Conservation (phyloP, 2,888 invertebrate genomes). For the Plagodis dolabraria region DNA sequence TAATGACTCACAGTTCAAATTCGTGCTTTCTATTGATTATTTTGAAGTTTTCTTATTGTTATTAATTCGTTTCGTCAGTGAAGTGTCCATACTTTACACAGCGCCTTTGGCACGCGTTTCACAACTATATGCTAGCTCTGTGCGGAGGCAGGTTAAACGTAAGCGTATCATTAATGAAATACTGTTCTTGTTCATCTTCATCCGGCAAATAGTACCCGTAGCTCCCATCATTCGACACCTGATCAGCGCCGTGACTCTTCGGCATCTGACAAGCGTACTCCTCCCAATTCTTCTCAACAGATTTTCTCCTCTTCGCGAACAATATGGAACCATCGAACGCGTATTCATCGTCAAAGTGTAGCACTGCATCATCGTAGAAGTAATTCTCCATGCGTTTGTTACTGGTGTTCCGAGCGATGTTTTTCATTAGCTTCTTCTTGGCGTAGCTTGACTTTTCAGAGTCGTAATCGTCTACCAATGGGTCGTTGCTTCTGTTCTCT, state of each 20-base stretch:
- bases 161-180: conserved; percentile 76
- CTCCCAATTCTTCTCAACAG: conserved; percentile 69
- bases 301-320: conserved; percentile 80
- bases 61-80: too few relatives aligned
- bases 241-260: conserved; percentile 57
- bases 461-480: conserved; percentile 76
- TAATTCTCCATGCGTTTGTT: conserved; percentile 68
- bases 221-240: conserved; percentile 74
- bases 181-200: conserved; percentile 69
- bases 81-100: conserved; percentile 19
- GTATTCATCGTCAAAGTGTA: conserved; percentile 80
- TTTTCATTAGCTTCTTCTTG: conserved; percentile 74
- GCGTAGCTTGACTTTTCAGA: conserved; percentile 80
- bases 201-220: conserved; percentile 78
- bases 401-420: conserved; percentile 74
- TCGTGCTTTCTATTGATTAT: too few relatives aligned
- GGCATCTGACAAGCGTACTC: conserved; percentile 66
- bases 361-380: conserved; percentile 78
- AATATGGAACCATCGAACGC: conserved; percentile 78
- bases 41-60: too few relatives aligned
- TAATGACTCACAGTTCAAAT: too few relatives aligned
- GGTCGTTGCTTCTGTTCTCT: conserved; percentile 76
- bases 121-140: conserved; percentile 75
- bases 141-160: conserved; percentile 77
- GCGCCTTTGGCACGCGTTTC: conserved; percentile 8